Evolutionary conservation across 2,113 vertebrate species (phyloP).

Genomic region (Sisor rabdophorus): DNA sequence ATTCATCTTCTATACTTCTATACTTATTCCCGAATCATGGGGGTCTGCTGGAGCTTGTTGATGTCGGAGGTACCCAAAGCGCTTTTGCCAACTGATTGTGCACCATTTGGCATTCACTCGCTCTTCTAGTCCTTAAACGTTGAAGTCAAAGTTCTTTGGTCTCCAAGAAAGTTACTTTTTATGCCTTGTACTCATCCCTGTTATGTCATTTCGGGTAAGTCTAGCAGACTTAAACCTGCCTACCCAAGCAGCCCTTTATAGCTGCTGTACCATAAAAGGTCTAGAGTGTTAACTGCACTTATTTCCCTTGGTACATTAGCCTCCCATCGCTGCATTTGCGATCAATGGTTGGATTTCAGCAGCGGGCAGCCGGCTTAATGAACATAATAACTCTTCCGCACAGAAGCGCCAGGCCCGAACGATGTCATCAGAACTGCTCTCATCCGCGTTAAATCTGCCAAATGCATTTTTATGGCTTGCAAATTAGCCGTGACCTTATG

Average conservation of each 20-base stretch:
- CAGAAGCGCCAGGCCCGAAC: conserved; percentile 63
- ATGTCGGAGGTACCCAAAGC: no score
- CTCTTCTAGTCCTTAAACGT: not conserved
- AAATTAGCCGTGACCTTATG: conserved; percentile 71
- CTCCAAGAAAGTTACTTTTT: conserved; percentile 1
- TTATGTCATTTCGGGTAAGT: conserved; percentile 8
- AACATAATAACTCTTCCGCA: conserved; percentile 66
- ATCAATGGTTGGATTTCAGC: conserved; percentile 48
- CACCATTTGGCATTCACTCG: conserved; percentile 21
- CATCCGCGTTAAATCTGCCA: conserved; percentile 57
- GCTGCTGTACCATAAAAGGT: conserved; percentile 25
- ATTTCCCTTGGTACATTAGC: conserved; percentile 47
- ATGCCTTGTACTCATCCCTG: not conserved
- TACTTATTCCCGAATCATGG: no score
- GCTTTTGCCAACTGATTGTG: not conserved
- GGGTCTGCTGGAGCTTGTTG: no score
- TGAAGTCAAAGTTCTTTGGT: conserved; percentile 1
- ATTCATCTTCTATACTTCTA: no score
- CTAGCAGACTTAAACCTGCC: conserved; percentile 33
- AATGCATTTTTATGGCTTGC: conserved; percentile 65
- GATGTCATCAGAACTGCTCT: conserved; percentile 58
- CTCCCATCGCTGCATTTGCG: conserved; percentile 33
- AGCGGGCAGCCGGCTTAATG: conserved; percentile 56
- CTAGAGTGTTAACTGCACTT: conserved; percentile 43
- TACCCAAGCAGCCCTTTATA: conserved; percentile 9